phyloP scores from a whole-genome alignment of 2,113 vertebrate species.

The Paradisaea rubra region DNA sequence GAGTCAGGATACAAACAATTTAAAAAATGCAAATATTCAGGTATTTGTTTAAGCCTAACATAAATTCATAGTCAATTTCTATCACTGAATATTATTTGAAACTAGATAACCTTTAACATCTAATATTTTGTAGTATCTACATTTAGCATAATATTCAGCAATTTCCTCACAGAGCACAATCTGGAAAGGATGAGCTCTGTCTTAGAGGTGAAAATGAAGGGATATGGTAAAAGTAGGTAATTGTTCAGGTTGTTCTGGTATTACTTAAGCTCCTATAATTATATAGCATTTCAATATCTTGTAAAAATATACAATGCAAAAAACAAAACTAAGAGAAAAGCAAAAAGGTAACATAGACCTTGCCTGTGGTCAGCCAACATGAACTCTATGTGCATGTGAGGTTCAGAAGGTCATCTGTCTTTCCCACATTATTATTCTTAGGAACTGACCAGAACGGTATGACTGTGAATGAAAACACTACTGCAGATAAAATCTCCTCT shows the following conservation, averaged over 20 bases:
- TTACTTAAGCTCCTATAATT: not conserved
- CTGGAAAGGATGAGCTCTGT: not conserved
- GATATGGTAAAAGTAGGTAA: not conserved
- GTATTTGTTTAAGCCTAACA: not conserved
- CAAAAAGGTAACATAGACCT: not conserved
- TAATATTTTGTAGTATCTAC: not conserved
- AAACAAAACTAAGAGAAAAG: not conserved
- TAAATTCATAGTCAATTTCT: not conserved
- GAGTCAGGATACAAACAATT: not conserved
- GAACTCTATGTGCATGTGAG: not conserved
- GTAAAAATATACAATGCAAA: not conserved
- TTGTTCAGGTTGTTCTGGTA: not conserved
- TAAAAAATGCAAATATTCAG: not conserved
- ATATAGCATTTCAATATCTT: not conserved
- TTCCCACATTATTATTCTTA: not conserved
- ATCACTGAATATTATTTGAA: not conserved
- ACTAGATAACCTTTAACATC: not conserved
- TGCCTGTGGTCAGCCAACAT: not conserved
- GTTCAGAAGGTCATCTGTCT: not conserved
- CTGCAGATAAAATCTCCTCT: not conserved
- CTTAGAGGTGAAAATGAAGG: not conserved
- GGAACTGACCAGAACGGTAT: not conserved
- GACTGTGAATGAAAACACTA: not conserved
- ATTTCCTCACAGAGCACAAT: not conserved
- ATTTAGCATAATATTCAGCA: not conserved